Evolutionary conservation across 2,113 vertebrate genomes (phyloP).

Genomic region (Lepus americanus): DNA sequence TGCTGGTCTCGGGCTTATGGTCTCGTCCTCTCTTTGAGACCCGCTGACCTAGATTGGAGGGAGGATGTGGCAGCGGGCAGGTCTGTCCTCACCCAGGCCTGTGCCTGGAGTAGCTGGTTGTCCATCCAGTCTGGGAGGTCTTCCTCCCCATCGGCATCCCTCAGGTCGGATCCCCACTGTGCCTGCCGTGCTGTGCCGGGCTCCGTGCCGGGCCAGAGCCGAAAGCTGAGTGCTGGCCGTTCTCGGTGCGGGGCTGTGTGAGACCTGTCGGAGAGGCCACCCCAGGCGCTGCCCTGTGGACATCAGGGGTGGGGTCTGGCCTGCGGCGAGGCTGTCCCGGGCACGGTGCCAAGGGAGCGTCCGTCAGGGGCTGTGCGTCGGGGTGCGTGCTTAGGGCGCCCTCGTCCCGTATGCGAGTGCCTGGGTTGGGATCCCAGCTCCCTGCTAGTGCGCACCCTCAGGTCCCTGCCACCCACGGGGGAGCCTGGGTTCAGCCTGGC

Average conservation of each 20-base stretch:
- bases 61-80: background rate
- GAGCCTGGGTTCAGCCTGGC: no score
- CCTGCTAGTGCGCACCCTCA: no score
- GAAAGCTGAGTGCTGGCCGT: background rate
- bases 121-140: background rate
- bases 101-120: background rate
- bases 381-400: no score
- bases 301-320: background rate
- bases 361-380: no score
- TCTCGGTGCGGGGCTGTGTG: background rate
- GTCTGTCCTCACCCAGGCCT: background rate
- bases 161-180: no score
- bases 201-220: background rate
- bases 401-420: no score
- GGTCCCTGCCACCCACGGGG: no score
- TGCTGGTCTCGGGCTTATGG: background rate
- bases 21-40: background rate
- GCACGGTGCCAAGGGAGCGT: background rate
- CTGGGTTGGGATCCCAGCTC: no score
- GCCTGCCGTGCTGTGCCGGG: no score
- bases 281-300: background rate
- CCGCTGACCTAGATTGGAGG: background rate
- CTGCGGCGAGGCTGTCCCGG: background rate
- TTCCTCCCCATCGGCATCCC: background rate
- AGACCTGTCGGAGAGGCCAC: accelerated